These are phyloP conservation scores for Hydractinia symbiolongicarpus DNA, from an alignment of 30 jellyfish, hydroid and myxozoan genomes.

Conservation along the genomic window DNA sequence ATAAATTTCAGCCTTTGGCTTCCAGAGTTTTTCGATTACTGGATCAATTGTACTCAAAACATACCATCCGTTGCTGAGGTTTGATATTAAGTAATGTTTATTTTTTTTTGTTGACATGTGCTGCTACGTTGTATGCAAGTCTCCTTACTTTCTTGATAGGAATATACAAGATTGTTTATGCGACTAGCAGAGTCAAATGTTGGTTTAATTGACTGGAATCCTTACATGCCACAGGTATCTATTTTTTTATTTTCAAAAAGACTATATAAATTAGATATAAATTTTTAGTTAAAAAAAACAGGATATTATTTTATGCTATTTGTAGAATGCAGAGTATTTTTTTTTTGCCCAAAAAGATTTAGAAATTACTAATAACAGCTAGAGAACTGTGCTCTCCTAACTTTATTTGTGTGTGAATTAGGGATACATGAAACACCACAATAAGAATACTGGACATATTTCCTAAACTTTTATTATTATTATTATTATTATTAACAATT, in stretches of 20 bases:
- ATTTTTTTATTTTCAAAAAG: neutral
- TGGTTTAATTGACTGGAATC: conserved; percentile 86
- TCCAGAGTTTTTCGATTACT: conserved; percentile 64
- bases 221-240: conserved; percentile 60
- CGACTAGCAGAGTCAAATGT: conserved; percentile 62
- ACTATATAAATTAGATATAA: neutral
- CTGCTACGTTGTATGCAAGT: neutral
- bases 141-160: conserved; percentile 29
- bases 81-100: neutral
- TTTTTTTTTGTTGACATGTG: neutral
- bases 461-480: too few relatives aligned
- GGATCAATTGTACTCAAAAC: conserved; percentile 67
- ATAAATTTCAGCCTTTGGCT: conserved; percentile 69
- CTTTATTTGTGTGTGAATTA: neutral
- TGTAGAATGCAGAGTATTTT: too few relatives aligned
- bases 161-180: conserved; percentile 53
- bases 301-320: neutral
- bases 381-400: neutral
- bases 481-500: too few relatives aligned
- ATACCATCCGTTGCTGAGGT: conserved; percentile 66
- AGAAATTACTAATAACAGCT: neutral
- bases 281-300: neutral
- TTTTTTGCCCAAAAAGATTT: too few relatives aligned
- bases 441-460: too few relatives aligned
- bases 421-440: too few relatives aligned